phyloP scores from a whole-genome alignment of 2,797 vertebrate species.

The Halcyon leucocephala region DNA sequence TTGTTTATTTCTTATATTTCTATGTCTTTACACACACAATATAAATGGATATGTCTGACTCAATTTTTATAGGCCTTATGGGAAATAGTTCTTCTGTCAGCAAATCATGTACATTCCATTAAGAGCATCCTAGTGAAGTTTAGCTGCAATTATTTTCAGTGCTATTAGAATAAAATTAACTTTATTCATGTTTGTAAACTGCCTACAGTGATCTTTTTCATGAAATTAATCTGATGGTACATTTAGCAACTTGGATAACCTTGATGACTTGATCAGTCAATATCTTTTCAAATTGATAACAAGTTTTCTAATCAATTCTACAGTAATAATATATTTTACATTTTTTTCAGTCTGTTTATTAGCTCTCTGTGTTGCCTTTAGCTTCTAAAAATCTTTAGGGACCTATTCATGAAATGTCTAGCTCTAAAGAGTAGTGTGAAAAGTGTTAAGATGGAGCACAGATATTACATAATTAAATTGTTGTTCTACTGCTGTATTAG shows the following conservation, averaged over 20 bases:
- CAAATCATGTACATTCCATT: not conserved
- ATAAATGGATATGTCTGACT: not conserved
- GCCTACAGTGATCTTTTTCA: not conserved
- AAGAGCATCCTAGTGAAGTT: not conserved
- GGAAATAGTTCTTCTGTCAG: not conserved
- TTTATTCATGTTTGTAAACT: constrained; percentile 2
- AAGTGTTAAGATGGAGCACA: not conserved
- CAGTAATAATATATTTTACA: not conserved
- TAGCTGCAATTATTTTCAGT: not conserved
- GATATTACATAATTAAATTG: not conserved
- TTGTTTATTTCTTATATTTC: not conserved
- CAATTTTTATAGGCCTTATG: not conserved
- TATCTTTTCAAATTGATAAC: not conserved
- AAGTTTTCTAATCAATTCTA: not conserved
- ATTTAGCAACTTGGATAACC: not conserved
- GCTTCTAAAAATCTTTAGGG: not conserved
- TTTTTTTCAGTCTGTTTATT: not conserved
- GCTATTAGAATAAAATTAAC: not conserved
- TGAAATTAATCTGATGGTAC: not conserved
- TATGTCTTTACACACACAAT: not conserved
- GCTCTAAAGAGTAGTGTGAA: not conserved
- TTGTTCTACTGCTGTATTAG: not conserved
- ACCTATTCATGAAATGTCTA: not conserved
- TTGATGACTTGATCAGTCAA: not conserved
- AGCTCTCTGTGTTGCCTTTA: not conserved